phyloP scores from a whole-genome alignment of 2,888 invertebrate species.

The Macrophya annulata region DNA sequence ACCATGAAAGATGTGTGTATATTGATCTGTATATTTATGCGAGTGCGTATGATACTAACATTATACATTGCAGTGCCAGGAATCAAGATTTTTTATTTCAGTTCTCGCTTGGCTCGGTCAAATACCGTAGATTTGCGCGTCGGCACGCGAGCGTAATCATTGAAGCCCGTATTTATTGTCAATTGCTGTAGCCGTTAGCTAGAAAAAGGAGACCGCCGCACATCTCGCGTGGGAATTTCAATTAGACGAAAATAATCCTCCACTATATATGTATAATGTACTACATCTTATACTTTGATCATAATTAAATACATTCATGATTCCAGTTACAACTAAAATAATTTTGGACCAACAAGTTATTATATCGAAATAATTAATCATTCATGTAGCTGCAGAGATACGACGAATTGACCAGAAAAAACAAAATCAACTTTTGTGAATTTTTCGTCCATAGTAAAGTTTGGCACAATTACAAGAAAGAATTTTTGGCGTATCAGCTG shows the following conservation, averaged over 20 bases:
- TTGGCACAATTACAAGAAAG: background rate
- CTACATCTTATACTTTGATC: background rate
- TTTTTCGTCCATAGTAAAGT: background rate
- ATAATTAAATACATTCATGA: background rate
- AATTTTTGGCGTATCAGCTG: background rate
- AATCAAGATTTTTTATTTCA: slow-evolving; percentile 46
- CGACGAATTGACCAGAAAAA: background rate
- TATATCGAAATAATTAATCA: background rate
- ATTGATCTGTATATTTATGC: background rate
- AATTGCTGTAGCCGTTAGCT: slow-evolving; percentile 19
- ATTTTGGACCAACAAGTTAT: background rate
- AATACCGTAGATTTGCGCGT: slow-evolving; percentile 43
- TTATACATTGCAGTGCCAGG: background rate
- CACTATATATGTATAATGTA: too few species aligned
- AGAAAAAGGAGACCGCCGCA: slow-evolving; percentile 14
- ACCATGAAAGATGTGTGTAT: background rate
- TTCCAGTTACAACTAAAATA: background rate
- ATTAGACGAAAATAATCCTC: slow-evolving; percentile 13
- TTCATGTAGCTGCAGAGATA: background rate
- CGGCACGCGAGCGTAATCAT: slow-evolving; percentile 53
- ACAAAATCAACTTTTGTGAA: background rate
- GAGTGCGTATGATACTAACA: slow-evolving; percentile 11
- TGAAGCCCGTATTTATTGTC: slow-evolving; percentile 45
- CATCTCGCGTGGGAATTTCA: slow-evolving; percentile 39
- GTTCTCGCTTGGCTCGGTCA: slow-evolving; percentile 37